These are phyloP conservation scores for Leucoraja erinaceus DNA, from an alignment of 2,113 vertebrate species.

Conservation along the genomic window DNA sequence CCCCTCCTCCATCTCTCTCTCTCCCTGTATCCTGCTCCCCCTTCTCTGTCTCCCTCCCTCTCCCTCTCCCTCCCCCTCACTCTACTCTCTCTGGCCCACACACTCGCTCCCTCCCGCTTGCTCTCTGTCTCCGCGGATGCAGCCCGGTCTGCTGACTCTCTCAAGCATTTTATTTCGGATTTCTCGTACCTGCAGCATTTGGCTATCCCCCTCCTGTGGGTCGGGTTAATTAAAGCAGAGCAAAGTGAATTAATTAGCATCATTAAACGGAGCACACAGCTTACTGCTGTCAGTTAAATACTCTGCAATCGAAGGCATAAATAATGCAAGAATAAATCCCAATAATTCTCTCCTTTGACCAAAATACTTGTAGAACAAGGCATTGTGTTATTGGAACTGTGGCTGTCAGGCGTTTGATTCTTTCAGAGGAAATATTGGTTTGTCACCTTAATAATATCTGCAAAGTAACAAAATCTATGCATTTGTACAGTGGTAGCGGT, in stretches of 20 bases:
- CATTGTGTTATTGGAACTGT: not conserved
- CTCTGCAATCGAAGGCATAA: not conserved
- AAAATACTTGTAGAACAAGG: not conserved
- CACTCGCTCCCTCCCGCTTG: too few species aligned
- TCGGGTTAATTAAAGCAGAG: slow-evolving; percentile 29
- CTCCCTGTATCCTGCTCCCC: too few species aligned
- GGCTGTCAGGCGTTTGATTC: not conserved
- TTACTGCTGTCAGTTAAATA: not conserved
- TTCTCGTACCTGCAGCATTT: too few species aligned
- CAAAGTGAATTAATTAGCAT: slow-evolving; percentile 30
- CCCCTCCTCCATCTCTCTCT: too few species aligned
- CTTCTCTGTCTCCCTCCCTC: too few species aligned
- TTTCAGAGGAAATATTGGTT: not conserved
- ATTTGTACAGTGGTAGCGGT: too few species aligned
- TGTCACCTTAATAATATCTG: not conserved
- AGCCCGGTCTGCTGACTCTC: too few species aligned
- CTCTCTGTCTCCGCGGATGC: too few species aligned
- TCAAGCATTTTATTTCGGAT: too few species aligned
- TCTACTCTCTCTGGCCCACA: too few species aligned
- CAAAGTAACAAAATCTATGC: not conserved
- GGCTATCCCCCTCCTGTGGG: not conserved
- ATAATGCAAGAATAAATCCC: not conserved
- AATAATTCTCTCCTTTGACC: slow-evolving; percentile 10
- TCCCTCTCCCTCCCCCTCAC: too few species aligned
- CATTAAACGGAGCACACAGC: slow-evolving; percentile 14